A percentile compares a stretch with the other conserved stretches of the same genome.
These are phyloP conservation scores for Anthoptus insignis DNA, from an alignment of 2,888 invertebrate genomes.

Conservation along the genomic window DNA sequence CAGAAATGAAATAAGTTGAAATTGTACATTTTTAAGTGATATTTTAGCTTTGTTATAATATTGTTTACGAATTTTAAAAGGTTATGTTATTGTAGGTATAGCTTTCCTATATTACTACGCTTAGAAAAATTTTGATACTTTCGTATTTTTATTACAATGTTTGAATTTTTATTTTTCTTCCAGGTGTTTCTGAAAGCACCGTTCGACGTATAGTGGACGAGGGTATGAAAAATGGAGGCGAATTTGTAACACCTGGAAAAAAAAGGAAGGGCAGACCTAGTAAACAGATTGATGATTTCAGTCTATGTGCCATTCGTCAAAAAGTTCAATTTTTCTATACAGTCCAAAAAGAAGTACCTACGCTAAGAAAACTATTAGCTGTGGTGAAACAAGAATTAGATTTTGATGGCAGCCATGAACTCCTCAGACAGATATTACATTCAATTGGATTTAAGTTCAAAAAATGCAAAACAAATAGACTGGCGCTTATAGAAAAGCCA, in stretches of 20 bases:
- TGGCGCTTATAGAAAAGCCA: slow-evolving; percentile 38
- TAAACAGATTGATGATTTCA: slow-evolving; percentile 6
- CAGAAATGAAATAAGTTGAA: too few relatives aligned
- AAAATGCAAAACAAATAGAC: slow-evolving; percentile 35
- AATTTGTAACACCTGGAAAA: slow-evolving; percentile 6
- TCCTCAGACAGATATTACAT: slow-evolving; percentile 32
- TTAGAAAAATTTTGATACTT: too few relatives aligned
- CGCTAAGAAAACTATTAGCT: slow-evolving; percentile 31
- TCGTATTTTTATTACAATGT: neutral
- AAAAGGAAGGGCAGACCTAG: slow-evolving; percentile 3
- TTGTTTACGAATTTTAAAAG: too few relatives aligned
- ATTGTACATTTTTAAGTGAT: too few relatives aligned
- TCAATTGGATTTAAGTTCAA: slow-evolving; percentile 38
- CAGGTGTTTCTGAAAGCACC: neutral
- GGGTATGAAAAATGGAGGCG: neutral
- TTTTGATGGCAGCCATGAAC: slow-evolving; percentile 37
- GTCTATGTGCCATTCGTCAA: slow-evolving; percentile 1
- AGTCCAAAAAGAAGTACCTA: slow-evolving; percentile 28
- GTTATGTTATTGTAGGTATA: too few relatives aligned
- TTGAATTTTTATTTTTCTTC: too few relatives aligned
- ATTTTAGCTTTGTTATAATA: too few relatives aligned
- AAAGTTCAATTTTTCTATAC: neutral
- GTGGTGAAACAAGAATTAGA: slow-evolving; percentile 35
- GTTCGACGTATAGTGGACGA: slow-evolving; percentile 6
- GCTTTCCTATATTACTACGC: too few relatives aligned